Evolutionary conservation across 1,140 invertebrate species (phyloP).

Genomic region (Oreohelix idahoensis): DNA sequence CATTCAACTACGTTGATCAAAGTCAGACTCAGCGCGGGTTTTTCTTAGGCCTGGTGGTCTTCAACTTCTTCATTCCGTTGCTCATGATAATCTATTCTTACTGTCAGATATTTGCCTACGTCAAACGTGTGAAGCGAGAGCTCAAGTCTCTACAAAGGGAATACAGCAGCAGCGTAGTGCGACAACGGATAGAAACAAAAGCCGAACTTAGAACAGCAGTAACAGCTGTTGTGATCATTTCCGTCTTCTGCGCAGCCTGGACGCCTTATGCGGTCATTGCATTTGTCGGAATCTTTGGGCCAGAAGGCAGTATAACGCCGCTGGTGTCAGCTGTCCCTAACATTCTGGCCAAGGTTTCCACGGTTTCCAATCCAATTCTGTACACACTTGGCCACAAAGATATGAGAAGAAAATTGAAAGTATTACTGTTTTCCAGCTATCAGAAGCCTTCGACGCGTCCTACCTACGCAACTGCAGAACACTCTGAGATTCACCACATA

Average conservation of each 20-base stretch:
- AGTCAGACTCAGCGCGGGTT: slow-evolving; percentile 34
- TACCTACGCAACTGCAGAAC: background rate
- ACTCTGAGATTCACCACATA: background rate
- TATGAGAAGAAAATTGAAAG: slow-evolving; percentile 42
- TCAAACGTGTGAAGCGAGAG: slow-evolving; percentile 38
- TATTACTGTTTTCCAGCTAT: background rate
- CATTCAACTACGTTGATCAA: slow-evolving; percentile 52
- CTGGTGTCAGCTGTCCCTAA: slow-evolving; percentile 80
- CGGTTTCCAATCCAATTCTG: slow-evolving; percentile 85
- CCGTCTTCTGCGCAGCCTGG: slow-evolving; percentile 52
- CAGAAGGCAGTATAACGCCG: slow-evolving; percentile 75
- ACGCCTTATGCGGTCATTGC: slow-evolving; percentile 76
- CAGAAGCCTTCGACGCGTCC: background rate
- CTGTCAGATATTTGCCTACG: slow-evolving; percentile 42
- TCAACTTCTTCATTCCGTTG: slow-evolving; percentile 47
- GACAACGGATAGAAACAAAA: slow-evolving; percentile 22
- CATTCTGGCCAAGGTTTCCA: slow-evolving; percentile 83
- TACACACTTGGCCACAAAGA: slow-evolving; percentile 78
- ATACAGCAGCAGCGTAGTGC: background rate
- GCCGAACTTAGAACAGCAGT: slow-evolving; percentile 46
- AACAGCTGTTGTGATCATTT: slow-evolving; percentile 40
- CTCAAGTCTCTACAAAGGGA: slow-evolving; percentile 17
- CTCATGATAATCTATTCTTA: slow-evolving; percentile 48
- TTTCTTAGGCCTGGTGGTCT: slow-evolving; percentile 42
- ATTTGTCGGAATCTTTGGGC: slow-evolving; percentile 84